Conservation (phyloP, 37 sponge, comb jelly and placozoan species). For the Geodia barretti region DNA sequence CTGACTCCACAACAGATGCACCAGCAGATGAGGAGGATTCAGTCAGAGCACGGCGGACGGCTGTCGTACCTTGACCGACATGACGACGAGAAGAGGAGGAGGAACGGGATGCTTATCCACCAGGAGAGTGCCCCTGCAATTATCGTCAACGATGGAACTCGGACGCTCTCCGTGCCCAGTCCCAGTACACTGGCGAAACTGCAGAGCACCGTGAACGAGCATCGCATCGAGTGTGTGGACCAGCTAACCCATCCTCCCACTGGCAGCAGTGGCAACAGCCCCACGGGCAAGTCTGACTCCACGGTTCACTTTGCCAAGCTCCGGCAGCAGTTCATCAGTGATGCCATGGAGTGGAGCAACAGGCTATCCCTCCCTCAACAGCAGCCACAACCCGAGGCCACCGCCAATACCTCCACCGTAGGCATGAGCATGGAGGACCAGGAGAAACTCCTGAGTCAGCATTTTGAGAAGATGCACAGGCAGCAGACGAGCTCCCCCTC, state of each 20-base stretch:
- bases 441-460: constrained; percentile 38
- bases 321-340: constrained; percentile 49
- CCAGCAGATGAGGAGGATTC: constrained; percentile 17
- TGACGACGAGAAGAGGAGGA: background rate
- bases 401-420: background rate
- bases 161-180: constrained; percentile 18
- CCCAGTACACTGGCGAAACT: constrained; percentile 14
- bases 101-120: constrained; percentile 49
- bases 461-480: constrained; percentile 23
- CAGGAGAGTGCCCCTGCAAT: constrained; percentile 49
- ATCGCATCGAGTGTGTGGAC: constrained; percentile 56
- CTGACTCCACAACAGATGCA: background rate
- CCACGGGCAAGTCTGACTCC: background rate
- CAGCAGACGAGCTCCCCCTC: background rate
- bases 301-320: constrained; percentile 6
- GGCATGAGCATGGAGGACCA: constrained; percentile 44
- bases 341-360: constrained; percentile 62
- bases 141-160: background rate
- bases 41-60: constrained; percentile 27
- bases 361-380: constrained; percentile 5
- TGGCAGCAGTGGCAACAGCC: background rate
- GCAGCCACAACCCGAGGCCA: background rate
- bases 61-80: constrained; percentile 17
- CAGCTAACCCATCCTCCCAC: background rate
- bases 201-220: constrained; percentile 18